Conservation (phyloP, 1,140 invertebrate species). For the Euborellia annulipes region DNA sequence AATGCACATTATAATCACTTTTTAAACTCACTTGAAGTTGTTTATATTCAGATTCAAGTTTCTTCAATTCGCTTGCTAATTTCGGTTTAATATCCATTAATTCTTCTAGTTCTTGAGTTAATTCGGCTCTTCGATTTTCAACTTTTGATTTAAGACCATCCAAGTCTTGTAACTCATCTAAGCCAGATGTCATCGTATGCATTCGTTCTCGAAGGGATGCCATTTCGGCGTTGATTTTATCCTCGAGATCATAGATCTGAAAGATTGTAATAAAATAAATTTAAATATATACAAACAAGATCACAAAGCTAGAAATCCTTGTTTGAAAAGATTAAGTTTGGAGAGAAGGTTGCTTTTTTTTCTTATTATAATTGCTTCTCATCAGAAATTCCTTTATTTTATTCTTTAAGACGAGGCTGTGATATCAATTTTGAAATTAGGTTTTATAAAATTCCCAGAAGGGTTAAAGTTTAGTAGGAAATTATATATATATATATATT, state of each 20-base stretch:
- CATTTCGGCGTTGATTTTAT: constrained; percentile 15
- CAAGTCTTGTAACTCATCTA: constrained; percentile 27
- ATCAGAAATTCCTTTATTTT: background rate
- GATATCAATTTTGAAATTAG: too few species aligned
- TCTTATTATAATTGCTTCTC: background rate
- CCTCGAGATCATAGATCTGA: constrained; percentile 5
- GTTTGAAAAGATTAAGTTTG: background rate
- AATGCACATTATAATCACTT: background rate
- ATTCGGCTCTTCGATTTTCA: constrained; percentile 16
- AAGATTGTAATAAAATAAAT: background rate
- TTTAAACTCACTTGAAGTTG: constrained; percentile 24
- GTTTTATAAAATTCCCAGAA: too few species aligned
- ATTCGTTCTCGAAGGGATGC: constrained; percentile 14
- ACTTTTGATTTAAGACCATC: constrained; percentile 29
- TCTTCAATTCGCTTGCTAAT: constrained; percentile 17
- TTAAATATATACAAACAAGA: constrained; percentile 14
- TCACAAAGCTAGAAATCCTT: constrained; percentile 5
- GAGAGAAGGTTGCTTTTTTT: background rate
- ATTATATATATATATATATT: too few species aligned
- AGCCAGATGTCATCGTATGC: constrained; percentile 27
- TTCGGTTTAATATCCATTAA: constrained; percentile 16
- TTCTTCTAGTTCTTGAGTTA: constrained; percentile 22
- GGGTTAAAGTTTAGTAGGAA: too few species aligned
- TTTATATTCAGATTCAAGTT: constrained; percentile 19
- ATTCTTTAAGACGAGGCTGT: too few species aligned